Base-by-base conservation (phyloP, 2,797 vertebrate species). In the Cuculus canorus region DNA sequence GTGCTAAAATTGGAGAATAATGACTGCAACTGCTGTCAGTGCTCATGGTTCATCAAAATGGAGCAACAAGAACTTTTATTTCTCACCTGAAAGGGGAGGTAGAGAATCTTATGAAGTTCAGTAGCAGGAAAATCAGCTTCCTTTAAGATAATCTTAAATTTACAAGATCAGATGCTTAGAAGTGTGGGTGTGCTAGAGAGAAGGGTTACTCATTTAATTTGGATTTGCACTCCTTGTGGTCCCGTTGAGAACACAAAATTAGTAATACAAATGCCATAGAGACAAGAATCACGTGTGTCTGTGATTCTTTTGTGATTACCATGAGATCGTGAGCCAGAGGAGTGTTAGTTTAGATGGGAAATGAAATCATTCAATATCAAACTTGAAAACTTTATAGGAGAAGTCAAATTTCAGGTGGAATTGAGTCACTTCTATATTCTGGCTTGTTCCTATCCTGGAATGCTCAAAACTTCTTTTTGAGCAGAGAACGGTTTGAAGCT, bases 381-480 rank as follows among this genome's bases (percentile, higher is more conserved):
- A 82, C 9, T 43, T 48, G 30, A 63, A 60, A 73, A 77, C 6
- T 73, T 37, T 10, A 41, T 30, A 73, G 18, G 28, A 73, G 18
- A 90, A 23, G 12, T 47, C 79, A 70, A 76, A 54, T 70, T 90
- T 87, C 39, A 77, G 9, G n/a, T 87, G n/a, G 30, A 91, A 45
- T 14, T 3, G 10, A 54, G 17, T 76, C 28, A 60, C 32, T 57
- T 64, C 3, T 45, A 2, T 89, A 24, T 63, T 79, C 28, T 88
- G 39, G 2, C 13, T 90, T 18, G 71, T 60, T 59, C 27, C 12
- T 59, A 0, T 30, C 27, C 41, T 71, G 39, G 37, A 57, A 25
- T 52, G 22, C 32, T 78, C 68, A 82, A 72, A 77, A 16, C 3
- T 6, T 56, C 10, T 60, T 83, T 88, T 64, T 56, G 60, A 48